A percentile compares a stretch with the other conserved stretches of the same genome.
These are phyloP conservation scores for Rhinophrynus dorsalis DNA, from an alignment of 2,797 vertebrate genomes.

Conservation along the genomic window DNA sequence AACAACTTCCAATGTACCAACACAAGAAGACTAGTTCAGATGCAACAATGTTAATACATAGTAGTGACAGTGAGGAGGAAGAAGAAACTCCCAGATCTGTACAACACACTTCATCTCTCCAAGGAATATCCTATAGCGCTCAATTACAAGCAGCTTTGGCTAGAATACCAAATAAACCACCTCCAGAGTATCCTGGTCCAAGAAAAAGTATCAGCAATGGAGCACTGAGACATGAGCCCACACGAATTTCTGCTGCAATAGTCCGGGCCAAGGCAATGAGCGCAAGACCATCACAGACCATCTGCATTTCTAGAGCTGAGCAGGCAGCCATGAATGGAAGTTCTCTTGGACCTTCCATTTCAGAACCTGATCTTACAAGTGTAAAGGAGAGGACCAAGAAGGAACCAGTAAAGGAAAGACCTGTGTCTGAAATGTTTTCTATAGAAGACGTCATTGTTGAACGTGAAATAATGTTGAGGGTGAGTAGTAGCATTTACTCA, in stretches of 20 bases:
- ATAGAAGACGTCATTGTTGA: slow-evolving; percentile 96
- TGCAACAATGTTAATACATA: slow-evolving; percentile 95
- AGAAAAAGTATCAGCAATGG: slow-evolving; percentile 78
- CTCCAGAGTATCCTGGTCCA: slow-evolving; percentile 91
- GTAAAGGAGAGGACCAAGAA: slow-evolving; percentile 94
- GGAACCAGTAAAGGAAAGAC: slow-evolving; percentile 92
- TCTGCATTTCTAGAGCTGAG: slow-evolving; percentile 78
- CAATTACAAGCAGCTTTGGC: slow-evolving; percentile 92
- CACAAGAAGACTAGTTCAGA: slow-evolving; percentile 93
- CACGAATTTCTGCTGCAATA: slow-evolving; percentile 63
- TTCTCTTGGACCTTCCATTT: slow-evolving; percentile 89
- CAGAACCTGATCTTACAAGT: slow-evolving; percentile 92
- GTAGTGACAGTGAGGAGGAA: slow-evolving; percentile 92
- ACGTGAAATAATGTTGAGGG: slow-evolving; percentile 91
- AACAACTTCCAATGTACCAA: slow-evolving; percentile 72
- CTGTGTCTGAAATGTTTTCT: slow-evolving; percentile 96
- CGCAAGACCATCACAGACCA: slow-evolving; percentile 69
- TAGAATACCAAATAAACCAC: slow-evolving; percentile 93
- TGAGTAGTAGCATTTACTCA: too few species aligned
- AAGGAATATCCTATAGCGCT: slow-evolving; percentile 79
- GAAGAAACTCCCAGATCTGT: slow-evolving; percentile 76
- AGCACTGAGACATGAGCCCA: slow-evolving; percentile 73
- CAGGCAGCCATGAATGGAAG: slow-evolving; percentile 75
- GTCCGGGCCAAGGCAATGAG: slow-evolving; percentile 68
- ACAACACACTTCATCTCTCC: slow-evolving; percentile 77